A percentile compares a stretch with the other conserved stretches of the same genome.
Conservation (phyloP, 2,113 vertebrate genomes). For the Megaceryle torquata region DNA sequence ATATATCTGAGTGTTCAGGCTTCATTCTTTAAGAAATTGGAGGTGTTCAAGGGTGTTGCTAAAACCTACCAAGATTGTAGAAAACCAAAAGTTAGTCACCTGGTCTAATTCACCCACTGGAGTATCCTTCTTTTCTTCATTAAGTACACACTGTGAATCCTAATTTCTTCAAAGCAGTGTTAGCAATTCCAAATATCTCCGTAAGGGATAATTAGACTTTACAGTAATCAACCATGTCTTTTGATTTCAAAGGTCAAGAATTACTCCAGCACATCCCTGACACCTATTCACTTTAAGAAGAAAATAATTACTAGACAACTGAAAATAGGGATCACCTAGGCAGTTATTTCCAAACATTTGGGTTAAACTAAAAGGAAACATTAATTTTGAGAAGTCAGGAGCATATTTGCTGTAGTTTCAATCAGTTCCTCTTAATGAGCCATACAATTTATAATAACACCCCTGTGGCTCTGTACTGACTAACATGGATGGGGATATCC, state of each 20-base stretch:
- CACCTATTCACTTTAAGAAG: neutral
- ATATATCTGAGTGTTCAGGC: neutral
- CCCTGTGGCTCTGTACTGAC: neutral
- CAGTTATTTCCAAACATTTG: neutral
- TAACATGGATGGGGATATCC: neutral
- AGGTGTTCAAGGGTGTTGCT: neutral
- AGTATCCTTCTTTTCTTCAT: neutral
- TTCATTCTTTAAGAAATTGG: neutral
- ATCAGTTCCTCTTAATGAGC: neutral
- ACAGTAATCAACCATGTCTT: neutral
- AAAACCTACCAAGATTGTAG: neutral
- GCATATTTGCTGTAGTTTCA: neutral
- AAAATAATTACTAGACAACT: neutral
- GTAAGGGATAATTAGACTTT: constrained; percentile 7
- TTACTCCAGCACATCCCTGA: neutral
- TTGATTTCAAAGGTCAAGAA: constrained; percentile 23
- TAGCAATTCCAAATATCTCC: neutral
- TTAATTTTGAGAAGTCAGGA: neutral
- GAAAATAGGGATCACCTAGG: neutral
- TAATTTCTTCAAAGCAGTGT: neutral
- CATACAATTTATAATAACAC: neutral
- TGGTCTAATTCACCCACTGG: neutral
- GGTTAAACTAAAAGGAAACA: neutral
- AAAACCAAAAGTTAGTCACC: neutral
- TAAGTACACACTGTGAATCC: neutral